Base-by-base conservation (phyloP, 2,113 vertebrate genomes). In the Cynopterus brachyotis region DNA sequence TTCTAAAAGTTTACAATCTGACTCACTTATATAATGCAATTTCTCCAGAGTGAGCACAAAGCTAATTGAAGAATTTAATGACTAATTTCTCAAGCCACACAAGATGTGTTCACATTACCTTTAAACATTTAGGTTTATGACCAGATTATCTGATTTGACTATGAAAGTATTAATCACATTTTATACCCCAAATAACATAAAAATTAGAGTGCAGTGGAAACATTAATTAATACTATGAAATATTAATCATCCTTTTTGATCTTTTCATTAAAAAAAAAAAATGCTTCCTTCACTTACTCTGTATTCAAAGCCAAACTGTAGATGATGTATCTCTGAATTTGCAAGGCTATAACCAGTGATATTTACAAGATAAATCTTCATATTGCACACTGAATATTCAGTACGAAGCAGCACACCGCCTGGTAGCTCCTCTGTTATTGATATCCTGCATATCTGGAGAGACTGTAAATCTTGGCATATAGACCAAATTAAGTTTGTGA, bases 191-290 rank as follows among this genome's bases (percentile, higher is more conserved):
- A 97, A 83, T 89, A 97, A 93, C 92, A 95, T 50, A 87, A 98
- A 98, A 98, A 97, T 97, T 96, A 96, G 96, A 94, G 78, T 66
- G 75, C 85, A 64, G 90, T 96, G 28, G 92, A 84, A 66, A 88
- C 93, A 94, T 76, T 96, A 84, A 98, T 98, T 97, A 97, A 89
- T 91, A 97, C 86, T 96, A 98, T 97, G 87, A 97, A 98, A 97
- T 95, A 96, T 97, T 96, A 97, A 97, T 97, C 96, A 95, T 40
- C 30, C 30, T 59, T 97, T 96, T 96, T 92, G 72, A 87, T 92
- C 91, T 97, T 95, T 95, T 62, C 60, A 83, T 95, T 96, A 92
- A 80, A 70, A 94, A 97, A 97, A 94, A 97, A 94, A 78, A 40
- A 97, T 91, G 94, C 66, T 95, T 67, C 69, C 0, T 0, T 60